Evolutionary conservation across 2,113 vertebrate genomes (phyloP), one percentile per base, ranked within the genome.

Genomic region (Tenebrosternarchus preto): DNA sequence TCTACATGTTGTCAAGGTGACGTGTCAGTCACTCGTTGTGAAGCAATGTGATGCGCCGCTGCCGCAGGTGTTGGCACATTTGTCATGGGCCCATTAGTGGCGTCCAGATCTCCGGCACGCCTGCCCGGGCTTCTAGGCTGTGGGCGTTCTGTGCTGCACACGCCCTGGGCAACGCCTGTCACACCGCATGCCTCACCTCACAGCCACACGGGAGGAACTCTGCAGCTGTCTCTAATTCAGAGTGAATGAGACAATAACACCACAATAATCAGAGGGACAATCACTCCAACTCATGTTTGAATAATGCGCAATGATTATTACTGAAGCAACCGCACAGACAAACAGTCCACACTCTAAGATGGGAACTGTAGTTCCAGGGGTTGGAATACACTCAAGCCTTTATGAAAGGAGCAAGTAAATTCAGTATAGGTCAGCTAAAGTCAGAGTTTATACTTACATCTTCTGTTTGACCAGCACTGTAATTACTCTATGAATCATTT

Each of bases 1-100:
- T 78, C 29, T 81, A 46, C 75, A 56, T 80, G 70, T 74, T 71
- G 83, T 78, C 68, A 84, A 73, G 83, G 75, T 81, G 75, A 78
- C 7, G 61, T 78, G 79, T 78, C 59, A 77, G 50, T 84, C 78
- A 81, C 25, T 29, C 67, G 15, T 76, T 15, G 33, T 74, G 75
- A 74, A 63, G 75, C 64, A 63, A 84, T 78, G 63, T 63, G 83
- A 78, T 20, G 63, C 46, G 27, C 12, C 36, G 68, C 80, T 24
- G 73, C 82, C 82, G 43, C 74, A 36, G 78, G 78, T 77, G 59
- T 53, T 66, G 29, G 68, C 68, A 78, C 74, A 77, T 56, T 81
- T 84, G 82, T 59, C 53, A 78, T 36, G 64, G 55, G 2, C 59
- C 67, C 43, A 43, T 78, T 56, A 43, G 53, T 70, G 24, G 29